Base-by-base conservation (phyloP, 2,888 invertebrate genomes). In the Polyommatus iphigenia region DNA sequence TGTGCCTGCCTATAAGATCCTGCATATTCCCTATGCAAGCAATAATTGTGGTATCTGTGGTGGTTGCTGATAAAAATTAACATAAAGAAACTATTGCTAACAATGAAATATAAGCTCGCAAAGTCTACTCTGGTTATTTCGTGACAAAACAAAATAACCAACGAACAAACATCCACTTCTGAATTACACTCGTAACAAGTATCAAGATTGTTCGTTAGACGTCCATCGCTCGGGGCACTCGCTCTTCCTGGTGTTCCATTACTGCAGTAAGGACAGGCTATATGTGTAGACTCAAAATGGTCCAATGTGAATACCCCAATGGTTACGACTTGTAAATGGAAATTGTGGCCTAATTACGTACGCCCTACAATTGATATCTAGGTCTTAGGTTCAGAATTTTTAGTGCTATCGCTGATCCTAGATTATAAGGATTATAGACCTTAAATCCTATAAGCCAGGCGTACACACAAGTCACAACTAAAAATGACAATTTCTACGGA, bases 161-260 rank as follows among this genome's bases (percentile, higher is more conserved):
- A 24, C 59, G 8, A 59, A 20, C 62, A 29, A 67, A 67, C 67
- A 32, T 67, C 29, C 67, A 67, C 29, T 67, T 67, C 67, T 67
- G 67, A 67, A 67, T 29, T 32, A 67, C 67, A 67, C 67, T 67
- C 67, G 67, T 67, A 15, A 67, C 67, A 67, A 67, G 67, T 67
- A 67, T 67, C 67, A 67, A 67, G 67, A 67, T 67, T 32, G 67
- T 67, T 67, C 29, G 67, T 67, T 67, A 67, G 62, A 67, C 29
- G 62, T 67, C 67, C 3, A 67, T 67, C 67, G 67, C 67, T 67
- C 67, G 67, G 15, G 15, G 67, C 67, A 29, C 20, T 59, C 20
- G 62, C 20, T 62, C 62, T 62, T 62, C 62, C 62, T 20, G 62
- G 62, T 62, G 62, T 3, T 24, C 10, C 10, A 29, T 24, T 67